Evolutionary conservation across 2,888 invertebrate species (phyloP).

Genomic region (Osedax fenrisi): DNA sequence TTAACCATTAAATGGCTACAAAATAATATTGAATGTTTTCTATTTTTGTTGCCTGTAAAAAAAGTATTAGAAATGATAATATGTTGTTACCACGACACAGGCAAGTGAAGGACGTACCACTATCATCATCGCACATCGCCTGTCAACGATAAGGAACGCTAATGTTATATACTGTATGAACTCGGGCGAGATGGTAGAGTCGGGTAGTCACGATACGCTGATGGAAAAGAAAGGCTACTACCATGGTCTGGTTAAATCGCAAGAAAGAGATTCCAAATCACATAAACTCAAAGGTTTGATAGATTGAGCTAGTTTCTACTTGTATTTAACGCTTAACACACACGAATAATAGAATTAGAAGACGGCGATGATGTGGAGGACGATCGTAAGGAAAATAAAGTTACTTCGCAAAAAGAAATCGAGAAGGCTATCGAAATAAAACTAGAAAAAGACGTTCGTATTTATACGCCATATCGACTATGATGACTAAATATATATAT

Average conservation of each 20-base stretch:
- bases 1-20: too few species aligned
- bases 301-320: too few species aligned
- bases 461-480: not conserved
- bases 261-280: not conserved
- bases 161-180: constrained; percentile 52
- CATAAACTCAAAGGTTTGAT: too few species aligned
- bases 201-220: constrained; percentile 52
- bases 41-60: too few species aligned
- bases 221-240: constrained; percentile 37
- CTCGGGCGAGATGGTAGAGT: constrained; percentile 54
- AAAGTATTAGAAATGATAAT: too few species aligned
- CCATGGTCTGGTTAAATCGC: not conserved
- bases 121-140: constrained; percentile 52
- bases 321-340: too few species aligned
- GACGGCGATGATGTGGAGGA: too few species aligned
- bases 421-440: not conserved
- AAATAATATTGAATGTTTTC: too few species aligned
- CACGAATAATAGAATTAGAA: too few species aligned
- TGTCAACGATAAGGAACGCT: constrained; percentile 54
- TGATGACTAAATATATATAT: not conserved
- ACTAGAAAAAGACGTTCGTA: not conserved
- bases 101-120: constrained; percentile 51
- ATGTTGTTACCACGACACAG: too few species aligned
- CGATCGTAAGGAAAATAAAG: not conserved
- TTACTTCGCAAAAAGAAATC: not conserved